Evolutionary conservation across 2,888 invertebrate species (phyloP).

Genomic region (Cactoblastis cactorum): DNA sequence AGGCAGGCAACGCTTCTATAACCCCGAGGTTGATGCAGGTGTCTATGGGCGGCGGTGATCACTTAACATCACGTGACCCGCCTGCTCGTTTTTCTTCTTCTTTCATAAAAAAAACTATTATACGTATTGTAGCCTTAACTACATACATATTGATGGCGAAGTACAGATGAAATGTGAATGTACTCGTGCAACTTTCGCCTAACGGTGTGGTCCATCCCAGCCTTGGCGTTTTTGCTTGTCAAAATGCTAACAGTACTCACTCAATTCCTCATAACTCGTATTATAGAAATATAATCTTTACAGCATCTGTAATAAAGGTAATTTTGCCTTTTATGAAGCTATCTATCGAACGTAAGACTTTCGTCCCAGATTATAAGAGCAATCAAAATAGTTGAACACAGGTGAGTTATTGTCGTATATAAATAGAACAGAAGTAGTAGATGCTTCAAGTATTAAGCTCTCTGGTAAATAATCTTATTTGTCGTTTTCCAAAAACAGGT

Average conservation of each 20-base stretch:
- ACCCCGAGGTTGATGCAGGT: too few species aligned
- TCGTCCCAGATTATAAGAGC: conserved; percentile 5
- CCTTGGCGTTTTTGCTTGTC: conserved; percentile 58
- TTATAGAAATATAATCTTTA: neutral
- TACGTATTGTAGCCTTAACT: too few species aligned
- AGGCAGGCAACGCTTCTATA: too few species aligned
- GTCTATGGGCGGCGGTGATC: too few species aligned
- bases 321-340: neutral
- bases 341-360: neutral
- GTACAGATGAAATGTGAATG: conserved; percentile 30
- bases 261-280: conserved; percentile 3
- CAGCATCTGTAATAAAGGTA: neutral
- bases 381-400: neutral
- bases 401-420: neutral
- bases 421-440: neutral
- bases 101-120: too few species aligned
- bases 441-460: too few species aligned
- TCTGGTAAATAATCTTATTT: too few species aligned
- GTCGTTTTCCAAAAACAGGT: too few species aligned
- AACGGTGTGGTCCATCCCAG: conserved; percentile 15
- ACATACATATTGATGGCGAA: neutral
- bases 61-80: too few species aligned
- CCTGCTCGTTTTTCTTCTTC: too few species aligned
- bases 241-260: conserved; percentile 62
- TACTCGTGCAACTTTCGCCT: conserved; percentile 33